These are phyloP conservation scores for Agrotis clavis DNA, from an alignment of 2,888 invertebrate genomes.

Conservation along the genomic window DNA sequence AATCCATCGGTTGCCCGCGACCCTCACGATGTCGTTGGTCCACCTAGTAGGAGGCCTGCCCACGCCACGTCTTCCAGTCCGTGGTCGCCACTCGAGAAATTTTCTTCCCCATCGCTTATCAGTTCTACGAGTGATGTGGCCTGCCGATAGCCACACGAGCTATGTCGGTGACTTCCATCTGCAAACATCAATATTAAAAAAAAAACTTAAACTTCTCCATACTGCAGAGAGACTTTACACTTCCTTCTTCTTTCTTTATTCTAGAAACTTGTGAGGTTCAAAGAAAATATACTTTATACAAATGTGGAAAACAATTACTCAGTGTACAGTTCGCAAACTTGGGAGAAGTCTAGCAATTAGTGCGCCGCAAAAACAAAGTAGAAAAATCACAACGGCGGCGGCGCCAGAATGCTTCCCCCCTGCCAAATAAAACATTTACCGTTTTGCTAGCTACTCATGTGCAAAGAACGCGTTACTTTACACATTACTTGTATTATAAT, in stretches of 20 bases:
- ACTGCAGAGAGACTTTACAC: slow-evolving; percentile 11
- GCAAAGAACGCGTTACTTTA: slow-evolving; percentile 59
- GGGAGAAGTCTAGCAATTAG: slow-evolving; percentile 66
- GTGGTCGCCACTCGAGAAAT: no score
- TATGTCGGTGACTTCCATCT: no score
- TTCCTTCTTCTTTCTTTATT: not conserved
- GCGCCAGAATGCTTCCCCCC: slow-evolving; percentile 55
- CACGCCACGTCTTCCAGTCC: no score
- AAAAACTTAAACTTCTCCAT: not conserved
- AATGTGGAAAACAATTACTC: slow-evolving; percentile 53
- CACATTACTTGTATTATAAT: slow-evolving; percentile 48
- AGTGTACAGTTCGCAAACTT: slow-evolving; percentile 55
- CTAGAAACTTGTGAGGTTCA: slow-evolving; percentile 14
- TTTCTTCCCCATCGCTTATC: no score
- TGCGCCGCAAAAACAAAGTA: slow-evolving; percentile 62
- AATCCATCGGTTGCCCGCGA: no score
- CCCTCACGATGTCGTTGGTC: no score
- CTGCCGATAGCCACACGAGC: no score
- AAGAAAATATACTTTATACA: slow-evolving; percentile 47
- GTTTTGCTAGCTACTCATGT: slow-evolving; percentile 57
- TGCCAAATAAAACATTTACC: slow-evolving; percentile 72
- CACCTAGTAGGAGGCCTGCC: no score
- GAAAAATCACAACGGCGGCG: slow-evolving; percentile 62
- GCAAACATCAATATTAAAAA: slow-evolving; percentile 18
- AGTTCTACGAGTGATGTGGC: no score